A percentile compares a stretch with the other conserved stretches of the same genome.
Evolutionary conservation across 2,888 invertebrate species (phyloP).

Genomic region (Aelia acuminata): DNA sequence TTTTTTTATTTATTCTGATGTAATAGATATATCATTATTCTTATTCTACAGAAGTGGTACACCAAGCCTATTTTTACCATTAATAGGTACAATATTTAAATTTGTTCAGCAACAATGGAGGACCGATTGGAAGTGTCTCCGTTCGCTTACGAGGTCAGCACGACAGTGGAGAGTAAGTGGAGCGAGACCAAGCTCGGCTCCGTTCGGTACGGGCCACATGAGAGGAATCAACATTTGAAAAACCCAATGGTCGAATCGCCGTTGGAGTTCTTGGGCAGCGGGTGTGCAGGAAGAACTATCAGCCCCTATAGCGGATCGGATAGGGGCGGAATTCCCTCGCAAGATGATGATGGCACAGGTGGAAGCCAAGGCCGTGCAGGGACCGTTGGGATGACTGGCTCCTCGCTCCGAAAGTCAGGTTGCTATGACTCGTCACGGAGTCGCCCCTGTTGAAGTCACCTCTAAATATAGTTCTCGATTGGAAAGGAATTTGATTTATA

Average conservation of each 20-base stretch:
- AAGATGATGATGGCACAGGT: slow-evolving; percentile 41
- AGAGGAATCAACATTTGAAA: too few species aligned
- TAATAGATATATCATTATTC: too few species aligned
- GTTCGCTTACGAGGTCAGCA: slow-evolving; percentile 13
- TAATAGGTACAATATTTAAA: too few species aligned
- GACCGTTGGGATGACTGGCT: slow-evolving; percentile 40
- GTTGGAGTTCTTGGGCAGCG: background rate
- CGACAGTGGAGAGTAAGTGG: slow-evolving; percentile 21
- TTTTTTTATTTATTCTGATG: too few species aligned
- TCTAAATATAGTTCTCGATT: background rate
- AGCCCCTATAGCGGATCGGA: background rate
- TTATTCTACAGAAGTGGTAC: too few species aligned
- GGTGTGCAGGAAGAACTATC: background rate
- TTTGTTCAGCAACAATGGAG: background rate
- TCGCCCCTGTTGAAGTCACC: background rate
- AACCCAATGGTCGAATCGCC: background rate
- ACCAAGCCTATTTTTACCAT: too few species aligned
- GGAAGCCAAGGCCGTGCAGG: background rate
- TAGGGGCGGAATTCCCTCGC: slow-evolving; percentile 45
- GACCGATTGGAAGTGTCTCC: background rate
- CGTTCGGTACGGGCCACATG: background rate
- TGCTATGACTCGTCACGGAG: background rate
- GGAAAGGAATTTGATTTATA: too few species aligned
- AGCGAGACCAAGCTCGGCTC: slow-evolving; percentile 11
- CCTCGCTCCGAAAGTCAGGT: background rate